A percentile compares a stretch with the other conserved stretches of the same genome.
Conservation (phyloP, 2,888 invertebrate species). For the Pammene aurita region DNA sequence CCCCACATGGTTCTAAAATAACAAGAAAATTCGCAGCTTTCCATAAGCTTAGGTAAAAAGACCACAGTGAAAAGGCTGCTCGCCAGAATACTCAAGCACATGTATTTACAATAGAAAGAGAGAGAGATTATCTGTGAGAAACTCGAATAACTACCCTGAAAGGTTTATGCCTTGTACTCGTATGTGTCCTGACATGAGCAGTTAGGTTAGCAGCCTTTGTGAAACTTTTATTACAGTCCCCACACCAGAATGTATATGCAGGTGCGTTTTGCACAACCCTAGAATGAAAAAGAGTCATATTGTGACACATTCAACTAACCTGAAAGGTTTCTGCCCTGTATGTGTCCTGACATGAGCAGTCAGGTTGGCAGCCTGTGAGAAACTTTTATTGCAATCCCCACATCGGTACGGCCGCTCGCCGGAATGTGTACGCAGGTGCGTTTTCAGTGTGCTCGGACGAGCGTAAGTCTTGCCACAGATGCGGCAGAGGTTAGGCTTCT, state of each 20-base stretch:
- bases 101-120: too few species aligned
- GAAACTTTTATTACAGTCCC: background rate
- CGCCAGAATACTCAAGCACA: too few species aligned
- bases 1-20: too few species aligned
- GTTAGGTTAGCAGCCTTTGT: background rate
- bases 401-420: constrained; percentile 96
- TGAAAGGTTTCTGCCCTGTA: constrained; percentile 98
- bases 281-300: background rate
- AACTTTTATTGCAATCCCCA: constrained; percentile 97
- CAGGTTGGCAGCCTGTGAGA: constrained; percentile 98
- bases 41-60: too few species aligned
- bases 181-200: background rate
- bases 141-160: too few species aligned
- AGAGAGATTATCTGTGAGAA: too few species aligned
- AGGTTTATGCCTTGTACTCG: too few species aligned
- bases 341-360: constrained; percentile 98
- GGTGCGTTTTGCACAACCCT: too few species aligned
- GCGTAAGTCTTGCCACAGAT: constrained; percentile 99
- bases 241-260: too few species aligned
- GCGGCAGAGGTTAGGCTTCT: constrained; percentile 94
- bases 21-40: too few species aligned
- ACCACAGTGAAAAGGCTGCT: too few species aligned
- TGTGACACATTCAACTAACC: constrained; percentile 56
- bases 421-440: constrained; percentile 97
- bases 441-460: constrained; percentile 97